Conservation (phyloP, 2,888 invertebrate species). For the Germaria angustata region DNA sequence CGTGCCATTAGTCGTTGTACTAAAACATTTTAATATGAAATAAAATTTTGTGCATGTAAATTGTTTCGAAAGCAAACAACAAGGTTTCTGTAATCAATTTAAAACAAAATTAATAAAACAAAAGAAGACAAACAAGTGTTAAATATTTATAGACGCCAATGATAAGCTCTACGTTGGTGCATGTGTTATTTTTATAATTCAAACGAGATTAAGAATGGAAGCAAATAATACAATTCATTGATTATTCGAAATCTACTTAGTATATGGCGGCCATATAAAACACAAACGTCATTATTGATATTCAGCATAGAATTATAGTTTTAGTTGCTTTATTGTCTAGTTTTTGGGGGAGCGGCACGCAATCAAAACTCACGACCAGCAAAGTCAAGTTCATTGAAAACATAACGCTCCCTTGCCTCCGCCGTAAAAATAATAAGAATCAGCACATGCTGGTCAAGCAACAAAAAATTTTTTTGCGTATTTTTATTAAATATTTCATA, state of each 20-base stretch:
- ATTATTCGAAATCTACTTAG: neutral
- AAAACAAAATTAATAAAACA: neutral
- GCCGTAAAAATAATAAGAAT: neutral
- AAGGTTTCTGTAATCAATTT: constrained; percentile 11
- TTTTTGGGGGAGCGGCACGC: neutral
- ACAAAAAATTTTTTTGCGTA: neutral
- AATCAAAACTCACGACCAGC: neutral
- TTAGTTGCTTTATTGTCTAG: neutral
- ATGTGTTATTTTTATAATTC: constrained; percentile 31
- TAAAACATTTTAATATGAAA: neutral
- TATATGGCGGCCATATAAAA: constrained; percentile 18
- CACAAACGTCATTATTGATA: neutral
- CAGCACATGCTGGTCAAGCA: constrained; percentile 53
- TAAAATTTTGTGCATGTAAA: neutral
- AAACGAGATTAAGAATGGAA: constrained; percentile 26
- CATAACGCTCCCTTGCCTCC: neutral
- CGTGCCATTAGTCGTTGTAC: neutral
- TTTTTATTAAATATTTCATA: constrained; percentile 24
- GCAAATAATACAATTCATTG: constrained; percentile 3
- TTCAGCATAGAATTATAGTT: neutral
- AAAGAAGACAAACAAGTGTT: neutral
- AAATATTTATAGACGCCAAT: constrained; percentile 3
- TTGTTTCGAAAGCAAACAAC: neutral
- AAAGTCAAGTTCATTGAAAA: constrained; percentile 65
- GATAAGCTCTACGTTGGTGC: neutral